A percentile compares a stretch with the other conserved stretches of the same genome.
Evolutionary conservation across 2,888 invertebrate species (phyloP).

Genomic region (Thumatha senex): DNA sequence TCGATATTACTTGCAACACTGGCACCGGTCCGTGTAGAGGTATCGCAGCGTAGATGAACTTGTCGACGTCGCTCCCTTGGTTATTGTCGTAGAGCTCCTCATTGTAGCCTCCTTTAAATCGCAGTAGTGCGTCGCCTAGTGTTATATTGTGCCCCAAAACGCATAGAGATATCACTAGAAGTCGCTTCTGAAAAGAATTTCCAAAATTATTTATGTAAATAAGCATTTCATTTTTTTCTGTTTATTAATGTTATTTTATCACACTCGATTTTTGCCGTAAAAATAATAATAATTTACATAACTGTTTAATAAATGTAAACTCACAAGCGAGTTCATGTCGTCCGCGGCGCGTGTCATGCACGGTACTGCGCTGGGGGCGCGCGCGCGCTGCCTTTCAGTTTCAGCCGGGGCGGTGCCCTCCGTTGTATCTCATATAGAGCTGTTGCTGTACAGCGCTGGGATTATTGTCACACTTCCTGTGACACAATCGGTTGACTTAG

Average conservation of each 20-base stretch:
- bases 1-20: conserved; percentile 34
- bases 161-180: conserved; percentile 45
- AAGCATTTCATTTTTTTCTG: too few relatives aligned
- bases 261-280: not conserved
- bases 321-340: conserved; percentile 37
- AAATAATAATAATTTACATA: not conserved
- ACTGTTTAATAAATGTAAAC: conserved; percentile 7
- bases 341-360: conserved; percentile 18
- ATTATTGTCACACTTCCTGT: conserved; percentile 19
- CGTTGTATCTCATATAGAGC: conserved; percentile 4
- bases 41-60: conserved; percentile 61
- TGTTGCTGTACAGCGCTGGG: conserved; percentile 1
- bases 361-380: not conserved
- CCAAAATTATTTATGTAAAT: not conserved
- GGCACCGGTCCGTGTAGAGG: conserved; percentile 62
- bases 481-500: not conserved
- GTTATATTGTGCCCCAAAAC: conserved; percentile 38
- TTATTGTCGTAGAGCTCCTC: not conserved
- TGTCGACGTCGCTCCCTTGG: conserved; percentile 17
- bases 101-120: conserved; percentile 30
- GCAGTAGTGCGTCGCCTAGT: conserved; percentile 39
- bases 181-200: conserved; percentile 42
- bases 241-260: too few relatives aligned
- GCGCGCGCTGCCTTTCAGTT: conserved; percentile 17
- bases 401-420: conserved; percentile 4